These are phyloP conservation scores for Lycia hirtaria DNA, from an alignment of 2,888 invertebrate species.

Conservation along the genomic window DNA sequence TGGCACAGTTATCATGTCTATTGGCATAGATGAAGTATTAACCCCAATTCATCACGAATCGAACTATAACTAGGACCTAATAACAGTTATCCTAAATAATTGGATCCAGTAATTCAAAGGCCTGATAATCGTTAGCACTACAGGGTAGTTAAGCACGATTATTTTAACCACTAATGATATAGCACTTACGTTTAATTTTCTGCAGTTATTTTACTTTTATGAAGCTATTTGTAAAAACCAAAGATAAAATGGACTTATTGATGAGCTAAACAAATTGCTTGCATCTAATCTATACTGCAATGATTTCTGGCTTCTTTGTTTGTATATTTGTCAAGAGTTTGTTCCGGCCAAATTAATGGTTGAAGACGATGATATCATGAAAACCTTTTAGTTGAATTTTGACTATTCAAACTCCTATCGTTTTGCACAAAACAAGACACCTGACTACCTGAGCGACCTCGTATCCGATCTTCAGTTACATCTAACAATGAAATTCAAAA, in stretches of 20 bases:
- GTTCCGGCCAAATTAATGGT: no score
- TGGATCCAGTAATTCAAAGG: conserved; percentile 47
- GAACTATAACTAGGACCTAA: conserved; percentile 44
- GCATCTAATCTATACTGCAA: no score
- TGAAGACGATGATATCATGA: neutral
- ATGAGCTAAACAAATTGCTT: neutral
- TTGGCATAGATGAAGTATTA: conserved; percentile 16
- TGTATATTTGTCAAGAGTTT: no score
- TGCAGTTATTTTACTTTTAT: conserved; percentile 22
- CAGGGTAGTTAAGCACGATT: conserved; percentile 40
- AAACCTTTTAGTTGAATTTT: neutral
- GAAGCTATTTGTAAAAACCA: conserved; percentile 1
- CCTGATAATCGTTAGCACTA: conserved; percentile 41
- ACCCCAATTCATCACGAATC: conserved; percentile 44
- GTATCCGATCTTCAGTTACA: conserved; percentile 60
- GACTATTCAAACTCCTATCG: neutral
- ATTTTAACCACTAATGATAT: conserved; percentile 42
- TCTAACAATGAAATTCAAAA: conserved; percentile 63
- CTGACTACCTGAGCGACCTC: conserved; percentile 62
- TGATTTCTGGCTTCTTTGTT: no score
- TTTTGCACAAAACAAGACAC: conserved; percentile 38
- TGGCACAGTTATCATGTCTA: conserved; percentile 22
- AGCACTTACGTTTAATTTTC: conserved; percentile 30
- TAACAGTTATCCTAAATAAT: conserved; percentile 43
- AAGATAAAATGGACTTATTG: neutral